Evolutionary conservation across 2,797 vertebrate genomes (phyloP).

Genomic region (Mus spretus): DNA sequence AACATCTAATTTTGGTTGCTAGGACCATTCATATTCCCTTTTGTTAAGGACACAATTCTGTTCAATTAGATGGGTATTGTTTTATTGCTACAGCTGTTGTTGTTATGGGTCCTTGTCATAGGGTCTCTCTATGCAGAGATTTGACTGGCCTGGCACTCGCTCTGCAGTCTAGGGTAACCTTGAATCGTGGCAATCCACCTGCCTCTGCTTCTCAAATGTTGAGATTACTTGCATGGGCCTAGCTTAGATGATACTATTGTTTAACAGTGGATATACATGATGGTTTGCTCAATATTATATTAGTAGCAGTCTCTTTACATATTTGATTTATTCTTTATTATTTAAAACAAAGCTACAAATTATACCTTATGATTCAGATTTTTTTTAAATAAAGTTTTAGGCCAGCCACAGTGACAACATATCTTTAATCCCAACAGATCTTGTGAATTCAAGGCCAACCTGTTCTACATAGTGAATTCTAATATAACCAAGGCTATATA

Average conservation of each 20-base stretch:
- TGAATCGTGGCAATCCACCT: not conserved
- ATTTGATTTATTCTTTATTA: conserved; percentile 51
- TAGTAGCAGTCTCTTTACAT: conserved; percentile 23
- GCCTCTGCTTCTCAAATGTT: not conserved
- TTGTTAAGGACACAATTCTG: conserved; percentile 29
- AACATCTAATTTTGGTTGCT: conserved; percentile 33
- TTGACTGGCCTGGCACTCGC: not conserved
- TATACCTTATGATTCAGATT: conserved; percentile 14
- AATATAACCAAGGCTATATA: not conserved
- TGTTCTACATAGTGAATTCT: not conserved
- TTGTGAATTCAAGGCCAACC: not conserved
- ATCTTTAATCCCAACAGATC: not conserved
- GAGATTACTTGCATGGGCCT: not conserved
- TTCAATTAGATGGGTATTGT: not conserved
- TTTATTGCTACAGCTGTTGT: not conserved
- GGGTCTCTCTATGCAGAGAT: not conserved
- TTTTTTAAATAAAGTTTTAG: not conserved
- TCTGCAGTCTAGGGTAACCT: not conserved
- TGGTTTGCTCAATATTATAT: conserved; percentile 58
- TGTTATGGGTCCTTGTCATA: not conserved
- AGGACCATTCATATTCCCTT: not conserved
- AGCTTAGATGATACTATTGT: not conserved
- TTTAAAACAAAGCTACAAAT: conserved; percentile 64
- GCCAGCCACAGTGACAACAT: too few relatives aligned
- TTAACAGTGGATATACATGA: conserved; percentile 4